phyloP scores from a whole-genome alignment of 1,140 invertebrate genomes.

The Gonatopus flavifemur region DNA sequence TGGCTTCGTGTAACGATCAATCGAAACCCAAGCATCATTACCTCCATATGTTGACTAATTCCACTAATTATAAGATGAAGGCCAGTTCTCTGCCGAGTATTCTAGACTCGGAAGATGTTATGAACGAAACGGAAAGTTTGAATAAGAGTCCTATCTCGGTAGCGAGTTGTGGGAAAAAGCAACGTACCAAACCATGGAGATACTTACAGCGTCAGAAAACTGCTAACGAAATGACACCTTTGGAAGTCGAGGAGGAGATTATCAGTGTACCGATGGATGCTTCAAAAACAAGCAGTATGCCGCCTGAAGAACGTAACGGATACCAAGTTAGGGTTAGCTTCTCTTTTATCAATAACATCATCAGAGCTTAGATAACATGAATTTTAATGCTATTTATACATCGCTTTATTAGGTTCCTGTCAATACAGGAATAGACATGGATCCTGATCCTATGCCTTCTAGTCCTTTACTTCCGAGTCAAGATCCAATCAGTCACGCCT shows the following conservation, averaged over 20 bases:
- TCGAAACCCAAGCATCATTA: constrained; percentile 47
- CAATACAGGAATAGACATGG: constrained; percentile 49
- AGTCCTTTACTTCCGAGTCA: constrained; percentile 57
- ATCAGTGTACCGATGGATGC: constrained; percentile 15
- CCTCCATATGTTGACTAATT: constrained; percentile 54
- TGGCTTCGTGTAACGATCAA: constrained; percentile 49
- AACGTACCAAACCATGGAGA: constrained; percentile 47
- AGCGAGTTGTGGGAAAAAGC: constrained; percentile 55
- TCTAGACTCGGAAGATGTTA: constrained; percentile 70
- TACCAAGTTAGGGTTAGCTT: constrained; percentile 25
- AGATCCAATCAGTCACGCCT: constrained; percentile 70
- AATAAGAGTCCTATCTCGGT: constrained; percentile 65
- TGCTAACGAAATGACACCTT: constrained; percentile 50
- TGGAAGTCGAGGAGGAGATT: constrained; percentile 37
- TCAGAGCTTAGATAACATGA: neutral
- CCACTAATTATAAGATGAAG: constrained; percentile 66
- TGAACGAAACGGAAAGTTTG: constrained; percentile 57
- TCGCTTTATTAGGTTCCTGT: constrained; percentile 31
- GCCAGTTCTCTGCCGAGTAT: constrained; percentile 78
- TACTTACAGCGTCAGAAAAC: constrained; percentile 52
- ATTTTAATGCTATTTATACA: constrained; percentile 13
- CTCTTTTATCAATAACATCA: neutral
- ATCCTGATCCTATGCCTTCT: constrained; percentile 53
- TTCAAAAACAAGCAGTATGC: constrained; percentile 17
- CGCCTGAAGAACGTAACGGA: constrained; percentile 28